These are phyloP conservation scores for Ibycter americanus DNA, from an alignment of 2,797 vertebrate species.

Conservation along the genomic window DNA sequence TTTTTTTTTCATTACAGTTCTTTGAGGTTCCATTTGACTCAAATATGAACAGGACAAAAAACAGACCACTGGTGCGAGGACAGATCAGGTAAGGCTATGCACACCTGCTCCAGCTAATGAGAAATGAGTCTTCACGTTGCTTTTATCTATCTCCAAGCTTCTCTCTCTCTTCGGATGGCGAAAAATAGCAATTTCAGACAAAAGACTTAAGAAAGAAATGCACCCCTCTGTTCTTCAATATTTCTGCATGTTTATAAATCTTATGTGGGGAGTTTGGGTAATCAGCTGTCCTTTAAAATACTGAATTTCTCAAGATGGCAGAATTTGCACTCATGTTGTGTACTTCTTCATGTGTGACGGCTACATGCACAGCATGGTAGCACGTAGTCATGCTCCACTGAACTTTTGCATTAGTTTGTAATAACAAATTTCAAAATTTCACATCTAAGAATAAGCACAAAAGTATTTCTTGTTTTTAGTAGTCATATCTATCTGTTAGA, in stretches of 20 bases:
- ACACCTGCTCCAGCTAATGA: conserved; percentile 48
- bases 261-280: not conserved
- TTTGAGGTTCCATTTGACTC: conserved; percentile 99
- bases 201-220: not conserved
- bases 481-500: not conserved
- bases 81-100: conserved; percentile 91
- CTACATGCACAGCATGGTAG: fast-evolving
- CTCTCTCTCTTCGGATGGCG: not conserved
- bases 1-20: conserved; percentile 82
- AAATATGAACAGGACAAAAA: conserved; percentile 99
- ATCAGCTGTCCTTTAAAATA: not conserved
- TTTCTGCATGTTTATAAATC: not conserved
- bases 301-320: not conserved
- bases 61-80: conserved; percentile 93
- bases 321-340: not conserved
- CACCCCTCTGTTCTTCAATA: not conserved
- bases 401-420: not conserved
- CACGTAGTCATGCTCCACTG: not conserved
- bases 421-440: not conserved
- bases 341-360: not conserved
- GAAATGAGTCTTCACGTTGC: not conserved
- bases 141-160: not conserved
- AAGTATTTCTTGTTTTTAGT: not conserved
- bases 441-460: not conserved
- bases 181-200: not conserved